Evolutionary conservation across 2,888 invertebrate species (phyloP), one percentile per base, ranked within the genome.

Genomic region (Cephus runcator): DNA sequence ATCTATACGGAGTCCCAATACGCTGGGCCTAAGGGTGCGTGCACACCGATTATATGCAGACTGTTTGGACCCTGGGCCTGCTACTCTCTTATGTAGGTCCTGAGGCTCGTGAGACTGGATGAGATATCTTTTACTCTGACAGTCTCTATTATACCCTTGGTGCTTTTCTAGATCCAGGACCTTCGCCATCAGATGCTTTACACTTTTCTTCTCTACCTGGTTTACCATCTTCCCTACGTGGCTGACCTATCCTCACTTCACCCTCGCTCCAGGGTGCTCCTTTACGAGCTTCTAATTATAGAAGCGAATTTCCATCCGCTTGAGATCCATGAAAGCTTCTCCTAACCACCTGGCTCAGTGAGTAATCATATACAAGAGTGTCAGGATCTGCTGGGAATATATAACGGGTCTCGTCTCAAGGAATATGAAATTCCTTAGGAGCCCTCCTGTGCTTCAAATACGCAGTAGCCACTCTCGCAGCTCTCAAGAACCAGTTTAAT

Each of bases 1-100:
- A 89, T 89, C 89, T 87, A 33, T 12, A 80, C 83, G 79, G 85
- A 84, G 84, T 81, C 81, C 81, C 83, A 84, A 85, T 82, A 84
- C 56, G 56, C 79, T 83, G 82, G 88, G 82, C 23, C 85, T 89
- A 88, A 89, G 86, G 88, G 86, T 85, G 84, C 84, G 84, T 88
- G 82, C 89, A 89, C 89, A 89, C 83, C 79, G 81, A 78, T 30
- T 30, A 56, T 56, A 56, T 56, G 56, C 23, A 23, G 56, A 23
- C 56, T 56, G 56, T 56, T 9, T 56, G 23, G 9, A 56, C 23
- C 23, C 23, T 56, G 56, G 23, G 56, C 56, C 23, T 56, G 2
- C 23, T 56, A 9, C 56, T 23, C 30, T 71, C 71, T 31, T 34
- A 34, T 31, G 23, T 23, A 23, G 56, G 9, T 56, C 56, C 56